Evolutionary conservation across 2,797 vertebrate species (phyloP).

Genomic region (Apodemus agrarius): DNA sequence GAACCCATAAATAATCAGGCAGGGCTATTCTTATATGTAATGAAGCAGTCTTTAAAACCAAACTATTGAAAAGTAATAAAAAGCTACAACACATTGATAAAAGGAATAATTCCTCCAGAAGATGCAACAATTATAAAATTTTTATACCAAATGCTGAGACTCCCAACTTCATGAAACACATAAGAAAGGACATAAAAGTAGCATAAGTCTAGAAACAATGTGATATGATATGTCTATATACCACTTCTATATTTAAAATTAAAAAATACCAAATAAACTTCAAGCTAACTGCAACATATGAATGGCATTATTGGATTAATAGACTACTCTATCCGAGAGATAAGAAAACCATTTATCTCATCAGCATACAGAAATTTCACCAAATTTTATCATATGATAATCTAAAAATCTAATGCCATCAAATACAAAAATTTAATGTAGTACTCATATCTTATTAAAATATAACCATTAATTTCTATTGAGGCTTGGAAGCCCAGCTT

Average conservation of each 20-base stretch:
- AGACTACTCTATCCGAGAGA: too few species aligned
- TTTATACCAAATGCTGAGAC: neutral
- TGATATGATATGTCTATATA: neutral
- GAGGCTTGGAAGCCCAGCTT: neutral
- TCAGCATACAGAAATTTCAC: neutral
- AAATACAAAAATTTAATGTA: neutral
- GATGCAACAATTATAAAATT: neutral
- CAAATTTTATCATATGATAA: neutral
- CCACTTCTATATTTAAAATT: neutral
- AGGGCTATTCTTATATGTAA: neutral
- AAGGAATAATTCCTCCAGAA: neutral
- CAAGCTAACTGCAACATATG: neutral
- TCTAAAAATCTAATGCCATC: neutral
- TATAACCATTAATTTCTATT: neutral
- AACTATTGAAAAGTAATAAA: neutral
- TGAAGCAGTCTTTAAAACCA: neutral
- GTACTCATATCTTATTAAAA: neutral
- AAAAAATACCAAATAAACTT: neutral
- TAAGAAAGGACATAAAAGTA: neutral
- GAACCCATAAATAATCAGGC: neutral
- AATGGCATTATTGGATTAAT: neutral
- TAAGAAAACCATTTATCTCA: neutral
- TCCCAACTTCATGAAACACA: too few species aligned
- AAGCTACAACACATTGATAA: neutral
- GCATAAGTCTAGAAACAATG: neutral